Percentiles rank a stretch among this genome's conserved stretches.
Conservation (phyloP, 2,888 invertebrate genomes). For the Lasioglossum calceatum region DNA sequence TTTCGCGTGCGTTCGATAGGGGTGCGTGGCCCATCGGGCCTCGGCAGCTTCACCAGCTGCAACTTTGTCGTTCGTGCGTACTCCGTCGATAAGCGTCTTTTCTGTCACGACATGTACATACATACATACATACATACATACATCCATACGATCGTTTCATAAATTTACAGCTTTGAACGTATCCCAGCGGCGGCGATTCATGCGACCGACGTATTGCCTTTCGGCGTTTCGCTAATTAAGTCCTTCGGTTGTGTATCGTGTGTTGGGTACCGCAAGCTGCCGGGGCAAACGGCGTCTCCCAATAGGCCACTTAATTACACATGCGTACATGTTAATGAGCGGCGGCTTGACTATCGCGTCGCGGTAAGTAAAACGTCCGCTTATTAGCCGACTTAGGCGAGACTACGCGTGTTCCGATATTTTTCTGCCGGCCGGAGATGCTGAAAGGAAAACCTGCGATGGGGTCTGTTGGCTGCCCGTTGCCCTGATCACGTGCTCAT, state of each 20-base stretch:
- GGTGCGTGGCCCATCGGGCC: constrained; percentile 67
- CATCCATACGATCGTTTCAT: constrained; percentile 36
- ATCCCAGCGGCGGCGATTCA: constrained; percentile 6
- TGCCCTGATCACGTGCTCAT: neutral
- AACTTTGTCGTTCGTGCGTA: constrained; percentile 60
- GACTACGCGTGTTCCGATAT: neutral
- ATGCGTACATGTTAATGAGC: constrained; percentile 25
- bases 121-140: neutral
- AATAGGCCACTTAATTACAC: constrained; percentile 31
- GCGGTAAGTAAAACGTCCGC: neutral
- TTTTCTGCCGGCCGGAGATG: neutral
- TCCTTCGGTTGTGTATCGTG: constrained; percentile 33
- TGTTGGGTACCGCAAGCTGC: constrained; percentile 28
- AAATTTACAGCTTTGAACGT: constrained; percentile 46
- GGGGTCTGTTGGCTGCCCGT: neutral
- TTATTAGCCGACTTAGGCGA: constrained; percentile 16
- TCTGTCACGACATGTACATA: constrained; percentile 11
- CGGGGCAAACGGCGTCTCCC: constrained; percentile 24
- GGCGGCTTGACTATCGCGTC: constrained; percentile 2
- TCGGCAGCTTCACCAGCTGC: constrained; percentile 72
- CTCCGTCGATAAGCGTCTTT: constrained; percentile 52
- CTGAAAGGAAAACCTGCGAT: neutral
- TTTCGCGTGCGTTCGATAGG: constrained; percentile 34
- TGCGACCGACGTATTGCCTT: constrained; percentile 20
- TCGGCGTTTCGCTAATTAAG: constrained; percentile 52